phyloP scores from a whole-genome alignment of 1,140 invertebrate species.

The Drosophila asahinai region DNA sequence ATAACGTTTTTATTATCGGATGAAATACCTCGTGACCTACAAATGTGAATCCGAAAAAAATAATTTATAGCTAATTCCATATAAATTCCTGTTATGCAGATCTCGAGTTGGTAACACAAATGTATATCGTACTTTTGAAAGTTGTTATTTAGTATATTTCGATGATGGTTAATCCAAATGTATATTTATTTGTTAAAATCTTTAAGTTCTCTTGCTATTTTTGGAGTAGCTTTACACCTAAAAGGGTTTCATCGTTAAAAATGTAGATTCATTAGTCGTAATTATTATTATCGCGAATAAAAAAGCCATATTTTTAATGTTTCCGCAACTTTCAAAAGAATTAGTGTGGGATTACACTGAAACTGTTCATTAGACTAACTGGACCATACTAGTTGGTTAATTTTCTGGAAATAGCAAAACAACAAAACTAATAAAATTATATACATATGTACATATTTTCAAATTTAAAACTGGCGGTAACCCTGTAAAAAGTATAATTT shows the following conservation, averaged over 20 bases:
- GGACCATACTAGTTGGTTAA: slow-evolving; percentile 1
- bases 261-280: background rate
- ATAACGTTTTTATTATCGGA: background rate
- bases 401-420: background rate
- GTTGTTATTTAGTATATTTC: background rate
- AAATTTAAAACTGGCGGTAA: background rate
- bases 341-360: slow-evolving; percentile 2
- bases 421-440: background rate
- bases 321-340: slow-evolving; percentile 10
- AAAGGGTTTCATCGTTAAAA: background rate
- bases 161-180: too few relatives aligned
- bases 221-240: background rate
- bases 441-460: background rate
- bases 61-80: background rate
- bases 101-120: background rate
- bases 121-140: background rate
- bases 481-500: background rate
- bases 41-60: background rate
- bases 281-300: background rate
- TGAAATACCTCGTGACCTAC: background rate
- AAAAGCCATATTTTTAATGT: background rate
- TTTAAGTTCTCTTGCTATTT: background rate
- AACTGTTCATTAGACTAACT: slow-evolving; percentile 4
- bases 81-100: slow-evolving; percentile 8
- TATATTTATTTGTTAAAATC: background rate